Evolutionary conservation across 1,140 invertebrate genomes (phyloP).

Genomic region (Drosophila repletoides): DNA sequence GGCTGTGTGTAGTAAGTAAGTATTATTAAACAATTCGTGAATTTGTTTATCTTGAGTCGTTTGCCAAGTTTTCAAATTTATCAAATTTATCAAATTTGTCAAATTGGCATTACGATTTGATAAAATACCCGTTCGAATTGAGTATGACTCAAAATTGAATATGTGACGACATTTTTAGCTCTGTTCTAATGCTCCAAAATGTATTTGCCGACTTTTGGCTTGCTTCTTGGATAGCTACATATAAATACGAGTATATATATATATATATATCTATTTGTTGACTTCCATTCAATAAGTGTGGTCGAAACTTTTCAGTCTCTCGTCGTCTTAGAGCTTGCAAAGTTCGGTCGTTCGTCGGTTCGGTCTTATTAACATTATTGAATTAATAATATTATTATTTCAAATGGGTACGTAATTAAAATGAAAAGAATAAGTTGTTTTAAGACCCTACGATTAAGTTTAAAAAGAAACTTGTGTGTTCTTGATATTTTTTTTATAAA

Average conservation of each 20-base stretch:
- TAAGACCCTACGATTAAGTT: too few relatives aligned
- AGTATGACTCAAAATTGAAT: conserved; percentile 35
- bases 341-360: not conserved
- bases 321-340: not conserved
- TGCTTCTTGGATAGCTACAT: not conserved
- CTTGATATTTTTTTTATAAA: too few relatives aligned
- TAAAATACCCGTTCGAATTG: too few relatives aligned
- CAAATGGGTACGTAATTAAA: conserved; percentile 40
- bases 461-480: too few relatives aligned
- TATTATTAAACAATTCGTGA: conserved; percentile 28
- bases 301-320: too few relatives aligned
- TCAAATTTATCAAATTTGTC: conserved; percentile 24
- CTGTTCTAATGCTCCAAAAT: conserved; percentile 44
- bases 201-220: conserved; percentile 31
- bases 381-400: not conserved
- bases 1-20: too few relatives aligned
- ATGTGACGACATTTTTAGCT: conserved; percentile 39
- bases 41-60: not conserved
- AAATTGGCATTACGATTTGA: conserved; percentile 36
- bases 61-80: conserved; percentile 27
- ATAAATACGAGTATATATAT: not conserved
- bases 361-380: not conserved
- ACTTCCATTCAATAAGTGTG: conserved; percentile 29
- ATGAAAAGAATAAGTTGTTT: too few relatives aligned
- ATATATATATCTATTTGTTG: conserved; percentile 30